A percentile compares a stretch with the other conserved stretches of the same genome.
phyloP scores from a whole-genome alignment of 1,140 invertebrate species.

The Caenorhabditis latens region DNA sequence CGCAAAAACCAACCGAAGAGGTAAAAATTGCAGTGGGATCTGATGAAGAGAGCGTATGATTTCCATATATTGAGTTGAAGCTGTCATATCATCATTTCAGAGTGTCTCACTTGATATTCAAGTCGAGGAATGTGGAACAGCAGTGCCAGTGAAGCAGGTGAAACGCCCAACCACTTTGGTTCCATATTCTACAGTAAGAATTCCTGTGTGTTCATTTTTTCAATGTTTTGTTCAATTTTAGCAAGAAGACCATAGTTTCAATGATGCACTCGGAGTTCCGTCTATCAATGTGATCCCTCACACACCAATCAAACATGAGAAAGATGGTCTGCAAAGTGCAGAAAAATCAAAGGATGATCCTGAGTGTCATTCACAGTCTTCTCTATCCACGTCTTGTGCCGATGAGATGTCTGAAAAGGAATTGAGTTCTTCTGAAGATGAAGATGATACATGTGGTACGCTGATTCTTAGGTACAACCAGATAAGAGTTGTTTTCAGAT shows the following conservation, averaged over 20 bases:
- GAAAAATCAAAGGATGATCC: slow-evolving; percentile 5
- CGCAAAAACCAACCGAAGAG: neutral
- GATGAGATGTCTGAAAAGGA: slow-evolving; percentile 74
- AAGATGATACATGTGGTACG: slow-evolving; percentile 63
- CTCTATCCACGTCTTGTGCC: slow-evolving; percentile 73
- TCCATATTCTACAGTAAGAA: neutral
- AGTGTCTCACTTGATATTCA: slow-evolving; percentile 37
- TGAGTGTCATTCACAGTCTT: slow-evolving; percentile 67
- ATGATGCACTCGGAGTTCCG: slow-evolving; percentile 68
- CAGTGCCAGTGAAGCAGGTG: slow-evolving; percentile 28
- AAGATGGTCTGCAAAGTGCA: neutral
- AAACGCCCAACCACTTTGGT: slow-evolving; percentile 49
- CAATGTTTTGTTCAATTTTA: neutral
- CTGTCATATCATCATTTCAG: neutral
- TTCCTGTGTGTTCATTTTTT: neutral
- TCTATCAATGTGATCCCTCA: slow-evolving; percentile 76
- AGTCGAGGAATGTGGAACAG: slow-evolving; percentile 9
- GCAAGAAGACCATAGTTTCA: slow-evolving; percentile 36
- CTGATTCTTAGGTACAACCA: too few species aligned
- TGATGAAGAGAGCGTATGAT: slow-evolving; percentile 19
- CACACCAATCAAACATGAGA: slow-evolving; percentile 73
- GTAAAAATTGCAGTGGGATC: neutral
- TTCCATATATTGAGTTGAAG: neutral
- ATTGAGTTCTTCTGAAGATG: slow-evolving; percentile 69
- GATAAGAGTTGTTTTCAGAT: neutral